Percentiles rank a stretch among this genome's conserved stretches.
These are phyloP conservation scores for Halictus quadricinctus DNA, from an alignment of 2,888 invertebrate species.

Conservation along the genomic window DNA sequence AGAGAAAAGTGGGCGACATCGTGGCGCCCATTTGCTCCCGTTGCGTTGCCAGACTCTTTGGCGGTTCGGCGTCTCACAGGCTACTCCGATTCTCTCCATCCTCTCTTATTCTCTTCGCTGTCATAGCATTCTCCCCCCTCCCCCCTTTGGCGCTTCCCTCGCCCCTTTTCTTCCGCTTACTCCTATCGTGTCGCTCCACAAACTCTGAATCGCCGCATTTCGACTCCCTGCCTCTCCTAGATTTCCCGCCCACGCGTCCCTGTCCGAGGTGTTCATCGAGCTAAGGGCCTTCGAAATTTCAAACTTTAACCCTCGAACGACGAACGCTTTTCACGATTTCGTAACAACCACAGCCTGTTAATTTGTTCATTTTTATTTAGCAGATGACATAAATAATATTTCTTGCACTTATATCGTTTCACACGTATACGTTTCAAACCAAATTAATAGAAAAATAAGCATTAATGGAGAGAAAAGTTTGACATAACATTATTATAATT, in stretches of 20 bases:
- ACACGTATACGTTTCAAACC: no score
- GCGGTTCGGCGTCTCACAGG: constrained; percentile 79
- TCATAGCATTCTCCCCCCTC: neutral
- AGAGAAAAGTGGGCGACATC: constrained; percentile 60
- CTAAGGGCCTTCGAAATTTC: neutral
- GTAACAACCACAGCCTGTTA: neutral
- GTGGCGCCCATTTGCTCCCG: constrained; percentile 77
- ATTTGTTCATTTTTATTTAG: neutral
- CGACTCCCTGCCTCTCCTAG: neutral
- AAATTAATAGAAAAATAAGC: no score
- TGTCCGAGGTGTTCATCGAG: neutral
- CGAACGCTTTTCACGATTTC: neutral
- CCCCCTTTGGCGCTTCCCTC: neutral
- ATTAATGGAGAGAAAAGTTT: no score
- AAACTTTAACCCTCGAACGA: neutral
- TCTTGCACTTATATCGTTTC: no score
- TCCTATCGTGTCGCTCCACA: constrained; percentile 35
- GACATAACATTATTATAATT: no score
- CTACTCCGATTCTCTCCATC: constrained; percentile 63
- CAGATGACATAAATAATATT: no score
- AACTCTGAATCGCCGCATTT: neutral
- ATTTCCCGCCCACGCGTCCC: neutral
- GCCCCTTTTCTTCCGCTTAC: constrained; percentile 25
- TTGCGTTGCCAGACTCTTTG: constrained; percentile 81
- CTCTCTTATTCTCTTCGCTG: constrained; percentile 11